phyloP scores from a whole-genome alignment of 2,888 invertebrate genomes.

The Aromia moschata region DNA sequence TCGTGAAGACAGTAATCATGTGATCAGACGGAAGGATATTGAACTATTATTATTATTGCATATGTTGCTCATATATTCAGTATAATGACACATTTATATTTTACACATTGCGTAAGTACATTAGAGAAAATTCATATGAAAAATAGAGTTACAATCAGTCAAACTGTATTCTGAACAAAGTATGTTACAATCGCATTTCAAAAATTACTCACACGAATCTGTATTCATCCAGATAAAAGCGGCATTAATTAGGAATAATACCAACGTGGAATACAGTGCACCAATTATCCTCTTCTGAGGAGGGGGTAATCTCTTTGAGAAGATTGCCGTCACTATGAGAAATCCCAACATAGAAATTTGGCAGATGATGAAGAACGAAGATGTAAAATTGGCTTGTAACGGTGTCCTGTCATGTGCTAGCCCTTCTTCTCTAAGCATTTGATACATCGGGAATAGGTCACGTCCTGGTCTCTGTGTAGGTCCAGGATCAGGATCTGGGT shows the following conservation, averaged over 20 bases:
- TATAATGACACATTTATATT: no score
- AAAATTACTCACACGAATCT: slow-evolving; percentile 45
- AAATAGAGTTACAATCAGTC: no score
- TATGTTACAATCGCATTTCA: no score
- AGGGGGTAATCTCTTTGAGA: slow-evolving; percentile 36
- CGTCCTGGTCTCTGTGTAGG: background rate
- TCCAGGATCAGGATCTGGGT: background rate
- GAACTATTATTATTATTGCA: no score
- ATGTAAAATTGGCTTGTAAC: slow-evolving; percentile 38
- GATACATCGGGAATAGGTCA: background rate
- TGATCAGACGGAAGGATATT: no score
- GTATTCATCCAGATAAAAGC: slow-evolving; percentile 43
- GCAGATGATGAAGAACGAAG: slow-evolving; percentile 34
- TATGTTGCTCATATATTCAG: no score
- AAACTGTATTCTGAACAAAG: no score
- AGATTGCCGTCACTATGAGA: slow-evolving; percentile 30
- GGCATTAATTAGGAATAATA: slow-evolving; percentile 40
- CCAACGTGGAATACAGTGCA: slow-evolving; percentile 33
- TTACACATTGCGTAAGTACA: no score
- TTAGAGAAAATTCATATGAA: no score
- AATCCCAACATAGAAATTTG: slow-evolving; percentile 35
- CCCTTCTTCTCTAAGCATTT: background rate
- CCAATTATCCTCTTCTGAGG: slow-evolving; percentile 40
- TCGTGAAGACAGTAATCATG: no score
- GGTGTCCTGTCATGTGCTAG: slow-evolving; percentile 30